Base-by-base conservation (phyloP, 2,888 invertebrate species). In the Hirtodrosophila trivittata region DNA sequence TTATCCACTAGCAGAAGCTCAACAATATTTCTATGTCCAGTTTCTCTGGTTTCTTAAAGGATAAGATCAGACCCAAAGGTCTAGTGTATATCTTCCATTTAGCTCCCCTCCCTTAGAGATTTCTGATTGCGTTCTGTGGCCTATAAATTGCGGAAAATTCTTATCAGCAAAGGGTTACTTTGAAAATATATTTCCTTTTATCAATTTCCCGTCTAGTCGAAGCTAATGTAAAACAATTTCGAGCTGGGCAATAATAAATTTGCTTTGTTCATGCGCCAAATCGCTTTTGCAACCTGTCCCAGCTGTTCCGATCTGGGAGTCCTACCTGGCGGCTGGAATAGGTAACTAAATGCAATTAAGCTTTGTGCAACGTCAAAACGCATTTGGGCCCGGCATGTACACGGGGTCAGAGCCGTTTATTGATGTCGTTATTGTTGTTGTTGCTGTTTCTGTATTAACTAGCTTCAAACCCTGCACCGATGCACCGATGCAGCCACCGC, bases 341-440 rank as follows among this genome's bases (percentile, higher is more conserved):
- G 46, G 52, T 51, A 57, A 59, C 60, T 56, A 68, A 77, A 74
- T 84, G 86, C 86, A 81, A 81, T 81, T 81, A 81, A 77, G 84
- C 60, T 59, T 84, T 74, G 81, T 57, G 66, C 59, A 63, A 60
- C 74, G 71, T 77, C 75, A 70, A 78, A 77, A 75, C 59, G 78
- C 73, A 82, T 73, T 78, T 86, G 43, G 45, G 59, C 51, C 49
- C 49, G 43, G 58, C 68, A 49, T 64, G 51, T 49, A n/a, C 33
- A 28, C 5, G 54, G 25, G 73, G 43, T 72, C 67, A 72, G 58
- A 56, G 70, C 69, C 74, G 72, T 75, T 75, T 62, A 72, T 73
- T 75, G 72, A 58, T 58, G 75, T 58, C 56, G 65, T 66, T 74
- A 70, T 60, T 72, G 52, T 66, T 72, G 54, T 56, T 51, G 66